Conservation (phyloP, 2,113 vertebrate species). For the Rhinoptilus africanus region DNA sequence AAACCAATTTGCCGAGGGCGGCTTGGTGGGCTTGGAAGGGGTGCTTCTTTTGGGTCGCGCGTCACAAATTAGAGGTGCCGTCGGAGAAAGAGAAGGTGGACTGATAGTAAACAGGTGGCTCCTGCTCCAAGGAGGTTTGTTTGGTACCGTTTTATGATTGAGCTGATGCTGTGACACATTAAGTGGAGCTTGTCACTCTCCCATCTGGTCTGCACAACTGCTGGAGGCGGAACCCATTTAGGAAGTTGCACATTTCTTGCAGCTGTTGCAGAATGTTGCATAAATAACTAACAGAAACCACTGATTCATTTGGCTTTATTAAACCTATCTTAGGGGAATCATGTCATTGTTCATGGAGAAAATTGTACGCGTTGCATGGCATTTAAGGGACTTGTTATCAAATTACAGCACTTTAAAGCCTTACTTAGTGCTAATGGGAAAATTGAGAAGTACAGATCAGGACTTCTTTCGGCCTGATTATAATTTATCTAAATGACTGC, state of each 20-base stretch:
- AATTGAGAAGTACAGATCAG: conserved; percentile 38
- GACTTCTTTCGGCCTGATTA: conserved; percentile 55
- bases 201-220: conserved; percentile 75
- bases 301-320: conserved; percentile 65
- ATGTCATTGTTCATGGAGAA: conserved; percentile 60
- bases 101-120: conserved; percentile 77
- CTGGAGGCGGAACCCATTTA: conserved; percentile 66
- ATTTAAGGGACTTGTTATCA: conserved; percentile 61
- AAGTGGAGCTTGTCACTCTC: conserved; percentile 70
- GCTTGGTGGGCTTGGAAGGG: neutral
- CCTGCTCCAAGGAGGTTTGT: conserved; percentile 63
- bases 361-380: neutral
- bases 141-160: conserved; percentile 64
- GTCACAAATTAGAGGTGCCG: conserved; percentile 50
- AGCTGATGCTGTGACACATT: conserved; percentile 66
- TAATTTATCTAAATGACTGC: conserved; percentile 51
- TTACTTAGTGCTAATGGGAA: conserved; percentile 50
- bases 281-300: conserved; percentile 66
- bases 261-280: conserved; percentile 62
- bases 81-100: conserved; percentile 49
- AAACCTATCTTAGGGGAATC: conserved; percentile 56
- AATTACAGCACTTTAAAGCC: conserved; percentile 48
- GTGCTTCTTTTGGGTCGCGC: conserved; percentile 33
- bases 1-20: conserved; percentile 12
- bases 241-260: conserved; percentile 48